Evolutionary conservation across 2,888 invertebrate genomes (phyloP).

Genomic region (Eupithecia vulgata): DNA sequence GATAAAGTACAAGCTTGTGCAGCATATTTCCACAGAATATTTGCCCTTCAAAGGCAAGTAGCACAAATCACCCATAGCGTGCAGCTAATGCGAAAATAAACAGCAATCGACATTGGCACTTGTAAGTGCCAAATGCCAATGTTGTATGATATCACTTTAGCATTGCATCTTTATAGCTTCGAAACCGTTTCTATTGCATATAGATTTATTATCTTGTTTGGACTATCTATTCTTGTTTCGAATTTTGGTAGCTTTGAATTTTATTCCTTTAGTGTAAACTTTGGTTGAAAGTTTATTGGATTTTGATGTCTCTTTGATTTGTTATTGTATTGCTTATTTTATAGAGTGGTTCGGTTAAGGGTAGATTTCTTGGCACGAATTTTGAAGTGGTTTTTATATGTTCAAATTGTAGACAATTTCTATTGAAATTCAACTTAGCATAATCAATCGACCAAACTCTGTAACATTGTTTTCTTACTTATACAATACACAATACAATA

Average conservation of each 20-base stretch:
- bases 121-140: slow-evolving; percentile 44
- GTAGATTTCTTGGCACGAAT: slow-evolving; percentile 3
- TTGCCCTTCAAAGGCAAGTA: slow-evolving; percentile 30
- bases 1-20: no score
- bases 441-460: neutral
- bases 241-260: neutral
- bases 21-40: neutral
- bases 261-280: neutral
- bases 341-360: neutral
- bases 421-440: neutral
- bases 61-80: slow-evolving; percentile 58
- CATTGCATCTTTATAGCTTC: slow-evolving; percentile 46
- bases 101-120: slow-evolving; percentile 46
- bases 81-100: slow-evolving; percentile 58
- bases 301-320: slow-evolving; percentile 11
- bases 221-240: neutral
- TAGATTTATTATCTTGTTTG: slow-evolving; percentile 7
- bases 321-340: neutral
- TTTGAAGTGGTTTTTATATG: neutral
- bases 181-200: slow-evolving; percentile 37
- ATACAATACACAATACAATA: no score
- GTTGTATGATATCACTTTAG: slow-evolving; percentile 50
- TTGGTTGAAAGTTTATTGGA: slow-evolving; percentile 4
- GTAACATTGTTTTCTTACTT: neutral
- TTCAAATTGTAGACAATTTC: neutral